Percentiles rank a stretch among this genome's conserved stretches.
Evolutionary conservation across 2,113 vertebrate species (phyloP).

Genomic region (Kobus ellipsiprymnus): DNA sequence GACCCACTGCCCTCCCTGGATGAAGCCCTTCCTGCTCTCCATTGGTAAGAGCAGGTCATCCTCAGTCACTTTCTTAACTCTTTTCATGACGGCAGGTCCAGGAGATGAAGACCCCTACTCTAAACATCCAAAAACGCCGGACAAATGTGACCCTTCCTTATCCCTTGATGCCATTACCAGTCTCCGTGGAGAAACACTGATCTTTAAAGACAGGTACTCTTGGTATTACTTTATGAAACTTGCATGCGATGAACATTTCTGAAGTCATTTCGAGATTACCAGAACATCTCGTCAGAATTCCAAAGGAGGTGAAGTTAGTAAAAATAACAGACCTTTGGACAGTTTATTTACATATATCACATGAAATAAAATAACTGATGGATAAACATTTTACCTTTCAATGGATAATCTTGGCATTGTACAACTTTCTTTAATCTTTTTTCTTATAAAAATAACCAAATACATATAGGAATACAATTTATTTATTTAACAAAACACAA

Average conservation of each 20-base stretch:
- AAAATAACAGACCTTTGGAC: neutral
- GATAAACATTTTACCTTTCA: neutral
- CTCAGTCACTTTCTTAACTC: neutral
- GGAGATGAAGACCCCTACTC: slow-evolving; percentile 79
- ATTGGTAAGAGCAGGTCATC: neutral
- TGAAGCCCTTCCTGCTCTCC: neutral
- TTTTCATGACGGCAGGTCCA: slow-evolving; percentile 72
- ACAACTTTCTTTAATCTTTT: neutral
- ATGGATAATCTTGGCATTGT: neutral
- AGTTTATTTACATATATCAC: neutral
- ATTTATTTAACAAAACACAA: neutral
- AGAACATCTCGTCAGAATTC: neutral
- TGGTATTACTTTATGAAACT: neutral
- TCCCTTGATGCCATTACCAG: slow-evolving; percentile 89
- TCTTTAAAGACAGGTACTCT: slow-evolving; percentile 93
- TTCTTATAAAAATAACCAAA: neutral
- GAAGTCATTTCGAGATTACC: neutral
- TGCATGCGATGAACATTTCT: neutral
- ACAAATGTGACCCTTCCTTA: slow-evolving; percentile 87
- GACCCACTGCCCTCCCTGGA: neutral
- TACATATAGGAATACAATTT: neutral
- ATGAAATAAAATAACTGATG: neutral
- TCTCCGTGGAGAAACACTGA: slow-evolving; percentile 88
- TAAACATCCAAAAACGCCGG: slow-evolving; percentile 85
- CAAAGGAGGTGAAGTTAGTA: neutral